These are phyloP conservation scores for Scylla paramamosain DNA, from an alignment of 1,140 invertebrate genomes.

Conservation along the genomic window DNA sequence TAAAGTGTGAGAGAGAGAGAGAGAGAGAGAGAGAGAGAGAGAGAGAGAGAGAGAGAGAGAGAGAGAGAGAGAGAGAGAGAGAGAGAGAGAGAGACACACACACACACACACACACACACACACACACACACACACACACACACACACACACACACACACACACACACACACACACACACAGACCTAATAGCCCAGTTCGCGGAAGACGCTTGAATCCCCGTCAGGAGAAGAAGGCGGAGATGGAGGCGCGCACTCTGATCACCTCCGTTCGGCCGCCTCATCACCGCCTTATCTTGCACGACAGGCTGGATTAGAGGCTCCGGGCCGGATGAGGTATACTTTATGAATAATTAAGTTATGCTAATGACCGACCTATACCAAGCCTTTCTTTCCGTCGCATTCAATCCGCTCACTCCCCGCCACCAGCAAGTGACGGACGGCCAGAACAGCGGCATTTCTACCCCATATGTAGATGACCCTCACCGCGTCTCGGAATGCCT, in stretches of 20 bases:
- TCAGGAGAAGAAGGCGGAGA: too few species aligned
- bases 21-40: slow-evolving; percentile 54
- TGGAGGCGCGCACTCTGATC: neutral
- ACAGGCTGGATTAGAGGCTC: slow-evolving; percentile 18
- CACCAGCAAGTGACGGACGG: too few species aligned
- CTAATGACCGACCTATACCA: slow-evolving; percentile 28
- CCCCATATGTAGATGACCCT: neutral
- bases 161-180: too few species aligned
- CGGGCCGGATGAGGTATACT: neutral
- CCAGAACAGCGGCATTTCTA: too few species aligned
- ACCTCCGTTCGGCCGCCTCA: neutral
- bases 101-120: too few species aligned
- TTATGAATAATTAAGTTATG: slow-evolving; percentile 48
- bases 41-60: slow-evolving; percentile 49
- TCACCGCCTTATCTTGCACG: slow-evolving; percentile 21
- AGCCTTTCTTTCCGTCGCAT: slow-evolving; percentile 16
- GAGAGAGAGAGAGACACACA: slow-evolving; percentile 31
- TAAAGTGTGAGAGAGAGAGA: slow-evolving; percentile 38
- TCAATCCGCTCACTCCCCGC: neutral
- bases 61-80: slow-evolving; percentile 55
- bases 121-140: too few species aligned
- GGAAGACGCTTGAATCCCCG: too few species aligned
- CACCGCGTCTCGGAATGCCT: neutral
- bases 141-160: too few species aligned
- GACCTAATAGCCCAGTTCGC: too few species aligned